Evolutionary conservation across 2,113 vertebrate species (phyloP).

Genomic region (Microcebus griseorufus): DNA sequence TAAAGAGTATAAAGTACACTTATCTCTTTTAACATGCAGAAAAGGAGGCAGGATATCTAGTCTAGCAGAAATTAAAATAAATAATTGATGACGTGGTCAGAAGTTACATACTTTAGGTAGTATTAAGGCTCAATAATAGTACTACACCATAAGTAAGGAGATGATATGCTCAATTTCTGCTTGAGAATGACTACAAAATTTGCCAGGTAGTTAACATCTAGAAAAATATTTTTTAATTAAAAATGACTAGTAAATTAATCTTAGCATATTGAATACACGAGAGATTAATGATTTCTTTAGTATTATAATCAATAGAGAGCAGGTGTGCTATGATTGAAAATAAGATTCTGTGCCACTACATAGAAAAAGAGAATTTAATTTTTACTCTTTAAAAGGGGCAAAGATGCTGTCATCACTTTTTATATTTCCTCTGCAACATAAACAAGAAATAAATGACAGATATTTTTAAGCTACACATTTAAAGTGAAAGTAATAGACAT

Average conservation of each 20-base stretch:
- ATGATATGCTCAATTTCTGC: not conserved
- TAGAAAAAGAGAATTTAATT: conserved; percentile 20
- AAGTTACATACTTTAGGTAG: not conserved
- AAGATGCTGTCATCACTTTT: not conserved
- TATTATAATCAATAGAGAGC: not conserved
- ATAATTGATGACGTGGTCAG: not conserved
- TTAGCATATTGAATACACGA: not conserved
- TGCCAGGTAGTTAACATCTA: not conserved
- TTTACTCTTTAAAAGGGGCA: not conserved
- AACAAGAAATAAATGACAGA: not conserved
- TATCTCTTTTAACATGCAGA: not conserved
- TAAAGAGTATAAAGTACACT: not conserved
- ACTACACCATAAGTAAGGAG: not conserved
- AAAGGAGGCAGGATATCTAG: conserved; percentile 2
- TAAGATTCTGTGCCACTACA: not conserved
- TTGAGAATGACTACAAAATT: not conserved
- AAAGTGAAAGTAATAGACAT: not conserved
- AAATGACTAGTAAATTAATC: not conserved
- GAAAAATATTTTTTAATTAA: conserved; percentile 3
- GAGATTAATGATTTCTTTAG: conserved; percentile 20
- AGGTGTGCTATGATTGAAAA: not conserved
- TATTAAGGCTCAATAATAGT: not conserved
- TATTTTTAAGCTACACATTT: not conserved
- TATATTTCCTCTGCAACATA: not conserved
- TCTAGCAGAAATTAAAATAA: conserved; percentile 4